Evolutionary conservation across 1,140 invertebrate genomes (phyloP), one percentile per base, ranked within the genome.

Genomic region (Drosophila nigrodunni): DNA sequence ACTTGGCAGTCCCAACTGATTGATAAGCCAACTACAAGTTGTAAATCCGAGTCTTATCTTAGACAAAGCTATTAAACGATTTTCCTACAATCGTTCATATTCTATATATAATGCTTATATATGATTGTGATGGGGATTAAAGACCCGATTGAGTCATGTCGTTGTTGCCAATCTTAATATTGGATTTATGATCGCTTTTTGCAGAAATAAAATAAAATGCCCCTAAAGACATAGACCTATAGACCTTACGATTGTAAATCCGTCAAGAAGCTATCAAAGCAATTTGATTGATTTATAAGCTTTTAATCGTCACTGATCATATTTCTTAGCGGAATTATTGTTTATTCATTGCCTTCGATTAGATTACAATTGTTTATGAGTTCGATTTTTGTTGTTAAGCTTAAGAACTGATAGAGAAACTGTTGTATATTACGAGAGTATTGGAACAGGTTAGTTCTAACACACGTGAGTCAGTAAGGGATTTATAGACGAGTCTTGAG

Each of bases 351-450:
- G 50, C 50, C 39, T 3, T 10, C 41, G 82, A 86, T 86, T 78
- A 86, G 82, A 86, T 86, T 87, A 78, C 21, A 34, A 50, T 62
- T 82, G 80, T 85, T 87, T 86, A 86, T 78, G 50, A 57, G 59
- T 59, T 76, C 61, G 18, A 52, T 41, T 39, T 39, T 59, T 57
- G 55, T 11, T 37, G 44, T 30, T 61, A 54, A 35, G 21, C 15
- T 34, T 3, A 18, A 43, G 13, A 43, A 8, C 44, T 44, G 61
- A 50, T 70, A 67, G 47, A n/a, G 35, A 11, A 11, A 34, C 46
- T 61, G 34, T 65, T 58, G 25, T 58, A 44, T 61, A 60, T 59
- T 37, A 9, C 15, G 35, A n/a, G 35, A 30, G 13, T 52, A 39
- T 68, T 78, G 69, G 74, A 82, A 73, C 66, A 72, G 67, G 72